Evolutionary conservation across 2,888 invertebrate genomes (phyloP), one percentile per base, ranked within the genome.

Genomic region (Apamea epomidion): DNA sequence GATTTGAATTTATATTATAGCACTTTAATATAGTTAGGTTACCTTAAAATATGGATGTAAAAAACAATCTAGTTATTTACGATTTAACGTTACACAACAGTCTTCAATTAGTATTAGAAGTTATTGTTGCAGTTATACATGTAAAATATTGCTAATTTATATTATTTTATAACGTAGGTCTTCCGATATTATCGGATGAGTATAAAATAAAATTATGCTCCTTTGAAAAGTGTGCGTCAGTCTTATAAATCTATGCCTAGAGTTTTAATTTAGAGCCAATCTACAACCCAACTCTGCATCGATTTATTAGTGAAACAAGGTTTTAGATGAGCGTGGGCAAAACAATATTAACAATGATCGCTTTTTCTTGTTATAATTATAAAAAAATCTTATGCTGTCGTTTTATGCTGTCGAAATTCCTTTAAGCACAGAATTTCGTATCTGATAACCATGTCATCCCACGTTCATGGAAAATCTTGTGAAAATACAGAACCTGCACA

Each of bases 1-100:
- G 86, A 86, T 89, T 89, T 88, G 78, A 87, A 83, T 84, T 74
- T 79, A 85, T 82, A 82, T 81, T 88, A 80, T 81, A 84, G 80
- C 89, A 88, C 88, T 78, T 86, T 76, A 75, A 67, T 81, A 76
- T 83, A 79, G 62, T 71, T 83, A 85, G 82, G 78, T 82, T 85
- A 83, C 71, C 74, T 62, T 83, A 72, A 73, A 75, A 76, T 69
- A 76, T 67, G 21, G 80, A 82, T 80, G 68, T 88, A 84, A 76
- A 81, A 76, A 65, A 54, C 60, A 60, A 81, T 67, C 62, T 75
- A 82, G 82, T 82, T 84, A 83, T 81, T 42, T 81, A 81, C 76
- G 78, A 67, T 82, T 70, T 82, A 80, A 80, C n/a, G 67, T 75
- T 81, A 81, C 75, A 84, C 81, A 86, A 69, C 82, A 84, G 84